Evolutionary conservation across 2,888 invertebrate genomes (phyloP), one percentile per base, ranked within the genome.

Genomic region (Eupithecia abbreviata): DNA sequence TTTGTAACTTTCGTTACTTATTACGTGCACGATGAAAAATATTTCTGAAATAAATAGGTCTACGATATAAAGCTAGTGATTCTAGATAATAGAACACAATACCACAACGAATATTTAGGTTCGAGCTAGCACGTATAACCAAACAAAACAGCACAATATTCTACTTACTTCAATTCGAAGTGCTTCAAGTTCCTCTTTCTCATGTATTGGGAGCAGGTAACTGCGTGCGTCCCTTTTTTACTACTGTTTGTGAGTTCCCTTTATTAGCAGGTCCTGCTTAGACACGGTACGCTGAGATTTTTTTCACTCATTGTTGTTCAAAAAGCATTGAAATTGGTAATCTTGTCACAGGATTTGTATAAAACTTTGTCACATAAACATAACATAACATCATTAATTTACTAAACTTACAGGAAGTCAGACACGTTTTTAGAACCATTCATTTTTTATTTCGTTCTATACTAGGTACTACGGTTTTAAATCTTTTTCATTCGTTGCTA

Each of bases 211-310:
- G 85, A 88, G 91, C 93, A 93, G 93, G 93, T 94, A 94, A 89
- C 89, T 85, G 86, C 89, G 90, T 85, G 86, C 89, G 90, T 90
- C 92, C 92, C 86, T 92, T 93, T 93, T 93, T 92, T 91, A 86
- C 84, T 80, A 82, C 81, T 84, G 84, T 86, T 89, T 86, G 87
- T 86, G 86, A 88, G 87, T 84, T 85, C 87, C 88, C 86, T 89
- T 81, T 80, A 81, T 81, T 78, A 77, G 78, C 80, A 80, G 79
- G 84, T 85, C 85, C 84, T 84, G 83, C 80, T 78, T 77, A 81
- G 81, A 79, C 82, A 80, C 82, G 81, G 83, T 51, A 69, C 74
- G 71, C 67, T 67, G 62, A n/a, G n/a, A 30, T 51, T 65, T 69
- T 76, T 82, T 81, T 78, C 77, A 81, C 72, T 81, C 62, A 78